Evolutionary conservation across 2,888 invertebrate genomes (phyloP).

Genomic region (Drosophila maculinotata): DNA sequence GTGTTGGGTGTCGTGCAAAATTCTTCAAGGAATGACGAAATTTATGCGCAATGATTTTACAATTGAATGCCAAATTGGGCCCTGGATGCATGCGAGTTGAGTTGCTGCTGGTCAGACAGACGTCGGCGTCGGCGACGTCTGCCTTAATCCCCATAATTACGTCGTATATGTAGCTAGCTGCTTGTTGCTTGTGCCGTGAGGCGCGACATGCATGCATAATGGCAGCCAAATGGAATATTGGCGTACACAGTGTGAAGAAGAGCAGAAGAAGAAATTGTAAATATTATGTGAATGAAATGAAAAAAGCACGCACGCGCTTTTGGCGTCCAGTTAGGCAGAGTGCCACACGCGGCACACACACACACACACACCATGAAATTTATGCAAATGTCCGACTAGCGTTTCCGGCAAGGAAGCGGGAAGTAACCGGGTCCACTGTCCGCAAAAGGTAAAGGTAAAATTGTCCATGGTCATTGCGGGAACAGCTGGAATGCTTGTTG

Average conservation of each 20-base stretch:
- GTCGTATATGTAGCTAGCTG: conserved; percentile 15
- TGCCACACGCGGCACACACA: too few relatives aligned
- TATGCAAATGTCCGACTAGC: conserved; percentile 43
- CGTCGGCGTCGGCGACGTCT: conserved; percentile 37
- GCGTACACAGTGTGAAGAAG: conserved; percentile 5
- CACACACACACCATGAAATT: conserved; percentile 17
- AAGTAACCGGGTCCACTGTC: conserved; percentile 35
- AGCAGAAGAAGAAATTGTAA: conserved; percentile 53
- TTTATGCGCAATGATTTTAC: conserved; percentile 63
- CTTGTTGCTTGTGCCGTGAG: conserved; percentile 24
- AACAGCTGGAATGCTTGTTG: conserved; percentile 1
- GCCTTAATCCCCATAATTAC: conserved; percentile 67
- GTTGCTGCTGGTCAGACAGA: conserved; percentile 19
- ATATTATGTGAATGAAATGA: conserved; percentile 52
- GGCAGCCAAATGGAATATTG: conserved; percentile 21
- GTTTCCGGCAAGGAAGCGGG: conserved; percentile 65
- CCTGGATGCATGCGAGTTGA: conserved; percentile 36
- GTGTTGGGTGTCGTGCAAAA: conserved; percentile 48
- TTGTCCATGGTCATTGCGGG: conserved; percentile 8
- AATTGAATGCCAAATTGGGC: conserved; percentile 71
- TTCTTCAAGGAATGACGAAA: conserved; percentile 61
- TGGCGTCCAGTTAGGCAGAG: conserved; percentile 40
- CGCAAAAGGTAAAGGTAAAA: conserved; percentile 21
- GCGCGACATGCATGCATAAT: conserved; percentile 70
- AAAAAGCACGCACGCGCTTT: conserved; percentile 65